These are phyloP conservation scores for Cranoglanis bouderius DNA, from an alignment of 2,113 vertebrate species.

Conservation along the genomic window DNA sequence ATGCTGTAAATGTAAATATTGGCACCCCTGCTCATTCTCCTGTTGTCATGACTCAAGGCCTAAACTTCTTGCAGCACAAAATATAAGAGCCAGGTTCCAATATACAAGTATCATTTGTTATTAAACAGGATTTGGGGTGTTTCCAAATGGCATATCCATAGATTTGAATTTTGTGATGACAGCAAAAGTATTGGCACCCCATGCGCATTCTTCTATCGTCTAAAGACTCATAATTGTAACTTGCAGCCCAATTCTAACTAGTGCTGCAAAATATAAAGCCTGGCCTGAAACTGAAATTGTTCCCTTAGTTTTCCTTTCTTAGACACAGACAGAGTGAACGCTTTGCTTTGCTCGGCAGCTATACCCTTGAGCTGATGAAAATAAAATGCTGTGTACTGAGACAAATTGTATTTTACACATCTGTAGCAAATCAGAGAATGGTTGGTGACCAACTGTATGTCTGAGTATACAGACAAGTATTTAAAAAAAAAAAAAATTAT, in stretches of 20 bases:
- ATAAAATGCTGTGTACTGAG: background rate
- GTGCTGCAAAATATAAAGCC: background rate
- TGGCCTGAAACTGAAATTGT: background rate
- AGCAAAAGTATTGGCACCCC: background rate
- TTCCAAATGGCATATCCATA: background rate
- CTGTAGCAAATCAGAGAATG: background rate
- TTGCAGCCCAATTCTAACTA: background rate
- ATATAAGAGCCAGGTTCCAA: background rate
- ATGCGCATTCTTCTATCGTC: background rate
- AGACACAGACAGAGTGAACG: background rate
- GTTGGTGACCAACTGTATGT: background rate
- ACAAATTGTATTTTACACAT: background rate
- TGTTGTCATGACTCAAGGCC: background rate
- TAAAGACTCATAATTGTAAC: background rate
- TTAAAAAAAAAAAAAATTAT: too few species aligned
- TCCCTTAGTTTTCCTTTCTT: background rate
- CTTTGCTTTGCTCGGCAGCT: background rate
- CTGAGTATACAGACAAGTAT: background rate
- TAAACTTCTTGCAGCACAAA: background rate
- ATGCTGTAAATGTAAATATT: too few species aligned
- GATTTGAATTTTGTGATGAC: background rate
- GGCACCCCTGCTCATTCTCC: background rate
- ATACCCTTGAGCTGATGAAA: background rate
- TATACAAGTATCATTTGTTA: background rate
- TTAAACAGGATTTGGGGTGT: too few species aligned